phyloP scores from a whole-genome alignment of 2,888 invertebrate genomes.

The Mystacides longicornis region DNA sequence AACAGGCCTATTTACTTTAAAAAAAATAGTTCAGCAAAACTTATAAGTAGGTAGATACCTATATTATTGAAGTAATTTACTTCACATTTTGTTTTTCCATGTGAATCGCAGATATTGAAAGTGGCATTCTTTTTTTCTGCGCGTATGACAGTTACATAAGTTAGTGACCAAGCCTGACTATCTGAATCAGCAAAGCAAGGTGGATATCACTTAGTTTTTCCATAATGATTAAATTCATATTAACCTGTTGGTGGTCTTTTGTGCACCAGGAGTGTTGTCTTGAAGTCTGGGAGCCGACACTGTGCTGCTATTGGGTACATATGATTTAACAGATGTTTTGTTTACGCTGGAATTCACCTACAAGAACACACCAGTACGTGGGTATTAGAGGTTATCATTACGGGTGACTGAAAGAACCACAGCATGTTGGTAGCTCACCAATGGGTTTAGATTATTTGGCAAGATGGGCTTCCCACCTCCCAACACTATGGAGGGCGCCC shows the following conservation, averaged over 20 bases:
- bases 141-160: too few relatives aligned
- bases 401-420: background rate
- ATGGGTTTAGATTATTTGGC: slow-evolving; percentile 40
- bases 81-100: too few relatives aligned
- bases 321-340: background rate
- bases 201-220: background rate
- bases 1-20: too few relatives aligned
- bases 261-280: background rate
- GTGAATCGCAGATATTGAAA: too few relatives aligned
- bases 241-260: background rate
- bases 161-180: too few relatives aligned
- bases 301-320: background rate
- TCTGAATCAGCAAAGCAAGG: background rate
- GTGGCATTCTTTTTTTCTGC: too few relatives aligned
- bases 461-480: slow-evolving; percentile 47
- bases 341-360: background rate
- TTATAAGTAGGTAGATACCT: too few relatives aligned
- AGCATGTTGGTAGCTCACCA: slow-evolving; percentile 32
- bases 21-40: too few relatives aligned
- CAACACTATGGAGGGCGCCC: slow-evolving; percentile 43
- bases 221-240: background rate
- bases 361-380: background rate
- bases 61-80: too few relatives aligned
- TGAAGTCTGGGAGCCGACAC: background rate
- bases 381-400: background rate